Percentiles rank a stretch among this genome's conserved stretches.
Conservation (phyloP, 2,797 vertebrate genomes). For the Poeciliopsis paucimaculata region DNA sequence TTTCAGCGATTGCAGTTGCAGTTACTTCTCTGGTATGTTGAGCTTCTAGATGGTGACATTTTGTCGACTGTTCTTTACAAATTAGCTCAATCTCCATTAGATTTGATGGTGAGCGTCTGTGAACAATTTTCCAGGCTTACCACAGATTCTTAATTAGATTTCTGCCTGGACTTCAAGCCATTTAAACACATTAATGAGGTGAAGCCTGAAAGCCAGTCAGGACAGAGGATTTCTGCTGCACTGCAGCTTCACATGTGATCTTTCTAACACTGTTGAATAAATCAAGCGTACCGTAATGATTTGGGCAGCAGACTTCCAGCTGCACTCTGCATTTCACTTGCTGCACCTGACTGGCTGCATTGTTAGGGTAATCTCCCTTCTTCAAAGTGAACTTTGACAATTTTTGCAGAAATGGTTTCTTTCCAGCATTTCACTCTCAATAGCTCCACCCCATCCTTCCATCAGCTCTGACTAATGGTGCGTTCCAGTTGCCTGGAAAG, state of each 20-base stretch:
- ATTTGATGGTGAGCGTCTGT: neutral
- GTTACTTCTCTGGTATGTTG: neutral
- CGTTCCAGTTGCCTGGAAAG: too few species aligned
- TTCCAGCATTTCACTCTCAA: too few species aligned
- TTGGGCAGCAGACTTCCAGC: neutral
- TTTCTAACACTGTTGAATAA: neutral
- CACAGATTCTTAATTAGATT: slow-evolving; percentile 6
- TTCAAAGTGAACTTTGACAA: too few species aligned
- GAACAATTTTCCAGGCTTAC: neutral
- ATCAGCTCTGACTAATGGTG: neutral
- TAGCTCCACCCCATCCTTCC: neutral
- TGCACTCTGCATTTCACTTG: neutral
- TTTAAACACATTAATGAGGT: neutral
- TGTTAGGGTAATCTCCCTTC: neutral
- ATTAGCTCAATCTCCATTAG: neutral
- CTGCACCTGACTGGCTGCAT: neutral
- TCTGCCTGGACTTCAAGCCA: neutral
- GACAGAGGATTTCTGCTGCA: neutral
- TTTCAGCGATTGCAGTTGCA: neutral
- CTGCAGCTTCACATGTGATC: neutral
- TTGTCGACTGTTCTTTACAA: neutral
- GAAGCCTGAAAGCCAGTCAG: neutral
- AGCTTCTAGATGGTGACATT: neutral
- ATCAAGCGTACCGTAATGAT: neutral
- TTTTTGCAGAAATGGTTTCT: too few species aligned